Percentiles rank a stretch among this genome's conserved stretches.
Evolutionary conservation across 2,888 invertebrate species (phyloP).

Genomic region (Panzeria rudis): DNA sequence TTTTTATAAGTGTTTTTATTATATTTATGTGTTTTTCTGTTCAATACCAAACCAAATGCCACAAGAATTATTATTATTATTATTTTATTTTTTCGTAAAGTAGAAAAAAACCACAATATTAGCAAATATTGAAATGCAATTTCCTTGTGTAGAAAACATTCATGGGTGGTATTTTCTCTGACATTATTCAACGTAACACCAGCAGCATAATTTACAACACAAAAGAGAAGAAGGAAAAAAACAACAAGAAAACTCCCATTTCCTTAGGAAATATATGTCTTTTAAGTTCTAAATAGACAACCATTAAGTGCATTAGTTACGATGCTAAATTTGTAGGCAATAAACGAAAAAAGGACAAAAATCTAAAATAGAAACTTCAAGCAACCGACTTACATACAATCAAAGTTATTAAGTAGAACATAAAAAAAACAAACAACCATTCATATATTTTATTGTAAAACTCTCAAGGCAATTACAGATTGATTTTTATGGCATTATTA

Average conservation of each 20-base stretch:
- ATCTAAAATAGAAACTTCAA: background rate
- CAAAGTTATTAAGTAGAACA: no score
- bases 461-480: slow-evolving; percentile 32
- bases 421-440: background rate
- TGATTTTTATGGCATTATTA: slow-evolving; percentile 23
- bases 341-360: slow-evolving; percentile 4
- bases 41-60: background rate
- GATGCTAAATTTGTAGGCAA: slow-evolving; percentile 40
- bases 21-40: background rate
- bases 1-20: background rate
- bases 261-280: slow-evolving; percentile 67
- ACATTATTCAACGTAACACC: slow-evolving; percentile 33
- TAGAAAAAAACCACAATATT: slow-evolving; percentile 50
- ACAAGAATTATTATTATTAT: slow-evolving; percentile 1
- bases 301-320: slow-evolving; percentile 51
- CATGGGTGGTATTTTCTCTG: slow-evolving; percentile 30
- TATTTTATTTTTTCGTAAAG: background rate
- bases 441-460: slow-evolving; percentile 4
- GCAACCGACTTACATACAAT: slow-evolving; percentile 2
- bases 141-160: slow-evolving; percentile 52
- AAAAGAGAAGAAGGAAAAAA: background rate
- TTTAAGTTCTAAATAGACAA: slow-evolving; percentile 51
- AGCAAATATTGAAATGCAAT: slow-evolving; percentile 67
- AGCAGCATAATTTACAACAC: slow-evolving; percentile 33
- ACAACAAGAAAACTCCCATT: slow-evolving; percentile 41